phyloP scores from a whole-genome alignment of 1,140 invertebrate species.

The Calosoma granatense region DNA sequence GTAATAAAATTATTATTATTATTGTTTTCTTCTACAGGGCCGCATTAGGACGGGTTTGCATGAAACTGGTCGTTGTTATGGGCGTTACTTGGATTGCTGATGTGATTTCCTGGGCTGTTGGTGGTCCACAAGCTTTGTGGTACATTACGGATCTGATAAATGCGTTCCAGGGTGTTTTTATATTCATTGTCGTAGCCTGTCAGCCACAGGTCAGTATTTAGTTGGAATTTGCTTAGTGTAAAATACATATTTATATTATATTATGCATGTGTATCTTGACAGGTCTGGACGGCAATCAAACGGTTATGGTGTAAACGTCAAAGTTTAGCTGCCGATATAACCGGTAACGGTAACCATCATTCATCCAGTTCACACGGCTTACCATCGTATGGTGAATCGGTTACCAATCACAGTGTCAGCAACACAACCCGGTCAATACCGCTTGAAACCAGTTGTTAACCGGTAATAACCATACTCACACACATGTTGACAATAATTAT shows the following conservation, averaged over 20 bases:
- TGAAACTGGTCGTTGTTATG: constrained; percentile 78
- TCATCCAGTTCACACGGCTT: constrained; percentile 62
- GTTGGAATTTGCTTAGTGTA: background rate
- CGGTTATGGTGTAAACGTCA: constrained; percentile 51
- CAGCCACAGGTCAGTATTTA: constrained; percentile 57
- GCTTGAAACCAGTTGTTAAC: constrained; percentile 47
- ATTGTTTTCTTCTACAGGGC: constrained; percentile 47
- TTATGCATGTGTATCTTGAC: constrained; percentile 12
- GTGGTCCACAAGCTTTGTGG: constrained; percentile 67
- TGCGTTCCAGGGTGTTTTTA: constrained; percentile 76
- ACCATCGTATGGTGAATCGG: constrained; percentile 63
- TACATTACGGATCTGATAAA: constrained; percentile 73
- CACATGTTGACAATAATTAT: no score
- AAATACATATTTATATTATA: background rate
- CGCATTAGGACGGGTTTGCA: constrained; percentile 64
- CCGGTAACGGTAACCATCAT: constrained; percentile 42
- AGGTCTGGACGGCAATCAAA: constrained; percentile 56
- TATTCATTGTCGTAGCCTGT: constrained; percentile 79
- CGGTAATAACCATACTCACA: no score
- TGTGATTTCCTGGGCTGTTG: constrained; percentile 61
- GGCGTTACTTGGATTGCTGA: constrained; percentile 78
- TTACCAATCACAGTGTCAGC: constrained; percentile 59
- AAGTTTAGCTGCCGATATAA: constrained; percentile 38
- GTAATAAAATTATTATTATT: constrained; percentile 4
- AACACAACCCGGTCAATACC: constrained; percentile 39